Conservation (phyloP, 2,888 invertebrate species). For the Chloromyia formosa region DNA sequence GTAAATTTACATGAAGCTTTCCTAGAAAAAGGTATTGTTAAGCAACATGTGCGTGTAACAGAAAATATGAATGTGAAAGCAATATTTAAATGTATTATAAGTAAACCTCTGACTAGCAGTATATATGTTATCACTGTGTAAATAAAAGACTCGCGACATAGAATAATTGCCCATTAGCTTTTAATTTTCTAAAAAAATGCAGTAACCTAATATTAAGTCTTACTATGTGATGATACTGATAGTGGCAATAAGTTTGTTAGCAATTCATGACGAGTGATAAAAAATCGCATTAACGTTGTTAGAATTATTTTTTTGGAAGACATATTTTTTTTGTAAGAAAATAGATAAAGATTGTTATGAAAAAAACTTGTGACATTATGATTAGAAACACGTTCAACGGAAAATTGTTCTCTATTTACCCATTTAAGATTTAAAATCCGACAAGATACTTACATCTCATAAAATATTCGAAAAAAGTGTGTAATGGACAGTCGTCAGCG, state of each 20-base stretch:
- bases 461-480: too few relatives aligned
- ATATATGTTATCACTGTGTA: slow-evolving; percentile 7
- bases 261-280: slow-evolving; percentile 14
- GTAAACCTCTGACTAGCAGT: neutral
- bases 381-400: too few relatives aligned
- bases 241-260: too few relatives aligned
- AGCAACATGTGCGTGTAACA: neutral
- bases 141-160: slow-evolving; percentile 28
- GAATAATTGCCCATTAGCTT: too few relatives aligned
- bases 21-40: too few relatives aligned
- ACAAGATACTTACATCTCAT: too few relatives aligned
- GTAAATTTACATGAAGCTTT: too few relatives aligned
- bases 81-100: neutral
- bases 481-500: too few relatives aligned
- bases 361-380: neutral
- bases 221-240: slow-evolving; percentile 29
- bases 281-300: neutral
- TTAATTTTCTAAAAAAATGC: neutral
- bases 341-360: neutral
- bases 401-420: too few relatives aligned
- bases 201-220: neutral
- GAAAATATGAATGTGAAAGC: neutral
- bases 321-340: neutral
- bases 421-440: too few relatives aligned
- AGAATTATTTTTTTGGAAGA: neutral